A percentile compares a stretch with the other conserved stretches of the same genome.
phyloP scores from a whole-genome alignment of 2,797 vertebrate species.

The Mionectes olivaceus region DNA sequence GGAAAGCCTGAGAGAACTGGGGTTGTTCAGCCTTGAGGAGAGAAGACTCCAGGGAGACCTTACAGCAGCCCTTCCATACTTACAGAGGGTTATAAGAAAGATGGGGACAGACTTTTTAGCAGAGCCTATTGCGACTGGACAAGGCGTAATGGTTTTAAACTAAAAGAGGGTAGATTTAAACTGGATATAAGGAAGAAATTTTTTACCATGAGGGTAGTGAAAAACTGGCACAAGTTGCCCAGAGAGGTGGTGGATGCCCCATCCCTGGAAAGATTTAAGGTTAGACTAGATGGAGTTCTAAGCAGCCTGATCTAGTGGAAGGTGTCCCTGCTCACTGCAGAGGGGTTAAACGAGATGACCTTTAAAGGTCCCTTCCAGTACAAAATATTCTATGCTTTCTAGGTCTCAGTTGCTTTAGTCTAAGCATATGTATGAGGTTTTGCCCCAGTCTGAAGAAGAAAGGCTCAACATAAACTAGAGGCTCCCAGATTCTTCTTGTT shows the following conservation, averaged over 20 bases:
- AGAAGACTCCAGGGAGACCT: background rate
- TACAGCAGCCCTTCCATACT: background rate
- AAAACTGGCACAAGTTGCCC: background rate
- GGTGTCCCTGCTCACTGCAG: background rate
- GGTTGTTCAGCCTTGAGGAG: background rate
- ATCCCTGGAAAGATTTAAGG: background rate
- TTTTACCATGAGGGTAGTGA: background rate
- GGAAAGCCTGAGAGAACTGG: background rate
- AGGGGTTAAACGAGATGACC: background rate
- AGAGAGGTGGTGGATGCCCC: background rate
- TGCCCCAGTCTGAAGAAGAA: background rate
- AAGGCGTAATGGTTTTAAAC: background rate
- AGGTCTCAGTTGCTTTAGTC: background rate
- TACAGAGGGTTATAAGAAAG: background rate
- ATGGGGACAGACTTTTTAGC: background rate
- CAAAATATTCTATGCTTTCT: background rate
- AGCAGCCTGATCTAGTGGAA: background rate
- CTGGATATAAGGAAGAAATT: background rate
- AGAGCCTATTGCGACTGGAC: background rate
- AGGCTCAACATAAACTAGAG: background rate
- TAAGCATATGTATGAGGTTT: background rate
- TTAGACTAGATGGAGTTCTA: background rate
- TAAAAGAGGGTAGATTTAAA: background rate
- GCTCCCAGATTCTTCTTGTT: background rate
- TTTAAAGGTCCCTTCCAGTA: background rate